phyloP scores from a whole-genome alignment of 2,797 vertebrate species.

The Betta splendens region DNA sequence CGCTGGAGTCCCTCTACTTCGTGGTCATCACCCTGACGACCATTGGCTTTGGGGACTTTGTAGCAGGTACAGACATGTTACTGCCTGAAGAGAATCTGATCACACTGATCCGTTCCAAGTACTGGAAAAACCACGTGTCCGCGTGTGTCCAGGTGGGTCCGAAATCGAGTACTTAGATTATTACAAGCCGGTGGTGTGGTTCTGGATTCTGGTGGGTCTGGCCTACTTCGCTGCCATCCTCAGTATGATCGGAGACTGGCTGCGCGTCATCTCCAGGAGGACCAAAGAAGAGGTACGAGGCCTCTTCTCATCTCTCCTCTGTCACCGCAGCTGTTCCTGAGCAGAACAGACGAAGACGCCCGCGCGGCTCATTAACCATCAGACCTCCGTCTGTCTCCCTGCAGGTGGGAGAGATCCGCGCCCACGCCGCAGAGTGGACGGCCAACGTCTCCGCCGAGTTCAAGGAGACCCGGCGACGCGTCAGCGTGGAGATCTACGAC shows the following conservation, averaged over 20 bases:
- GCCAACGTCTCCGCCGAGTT: conserved; percentile 96
- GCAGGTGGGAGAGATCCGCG: conserved; percentile 94
- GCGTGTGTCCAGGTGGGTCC: conserved; percentile 84
- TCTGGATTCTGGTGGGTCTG: conserved; percentile 96
- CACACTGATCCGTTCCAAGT: not conserved
- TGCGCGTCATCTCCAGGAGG: conserved; percentile 93
- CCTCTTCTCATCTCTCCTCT: conserved; percentile 17
- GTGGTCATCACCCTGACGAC: conserved; percentile 97
- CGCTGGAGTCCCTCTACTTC: conserved; percentile 94
- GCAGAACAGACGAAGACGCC: too few species aligned
- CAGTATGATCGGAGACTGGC: conserved; percentile 98
- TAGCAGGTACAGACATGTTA: conserved; percentile 84
- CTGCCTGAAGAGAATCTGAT: not conserved
- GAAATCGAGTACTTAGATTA: conserved; percentile 94
- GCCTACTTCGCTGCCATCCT: conserved; percentile 97
- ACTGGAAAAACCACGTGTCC: not conserved
- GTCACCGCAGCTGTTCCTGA: not conserved
- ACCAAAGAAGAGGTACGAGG: conserved; percentile 93
- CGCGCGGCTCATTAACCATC: too few species aligned
- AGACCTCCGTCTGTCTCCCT: not conserved
- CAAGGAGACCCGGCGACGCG: conserved; percentile 92
- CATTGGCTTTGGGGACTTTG: conserved; percentile 97
- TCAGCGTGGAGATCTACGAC: conserved; percentile 95
- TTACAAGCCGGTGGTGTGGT: conserved; percentile 97
- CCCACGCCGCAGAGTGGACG: conserved; percentile 97